Percentiles rank a stretch among this genome's conserved stretches.
Conservation (phyloP, 2,797 vertebrate species). For the Dallia pectoralis region DNA sequence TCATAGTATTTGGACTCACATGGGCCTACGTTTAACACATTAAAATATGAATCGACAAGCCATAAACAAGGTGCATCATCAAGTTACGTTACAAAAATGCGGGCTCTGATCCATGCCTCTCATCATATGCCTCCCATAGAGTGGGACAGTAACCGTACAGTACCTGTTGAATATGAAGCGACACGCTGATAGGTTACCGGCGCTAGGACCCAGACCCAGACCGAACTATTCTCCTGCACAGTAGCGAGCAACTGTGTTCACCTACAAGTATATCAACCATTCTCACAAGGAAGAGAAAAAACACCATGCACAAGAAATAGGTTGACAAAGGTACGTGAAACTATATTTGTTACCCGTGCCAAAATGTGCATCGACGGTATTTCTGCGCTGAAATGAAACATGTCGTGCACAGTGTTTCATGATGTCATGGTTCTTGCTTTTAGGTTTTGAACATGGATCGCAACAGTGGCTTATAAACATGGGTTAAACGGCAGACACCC, state of each 20-base stretch:
- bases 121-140: too few relatives aligned
- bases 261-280: constrained; percentile 7
- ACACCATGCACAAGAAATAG: constrained; percentile 10
- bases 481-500: constrained; percentile 11
- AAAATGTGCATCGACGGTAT: not conserved
- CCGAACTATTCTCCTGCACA: not conserved
- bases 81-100: not conserved
- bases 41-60: not conserved
- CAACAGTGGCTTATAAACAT: not conserved
- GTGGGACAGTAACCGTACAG: not conserved
- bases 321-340: constrained; percentile 9
- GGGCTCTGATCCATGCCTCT: too few relatives aligned
- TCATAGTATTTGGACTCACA: too few relatives aligned
- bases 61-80: not conserved
- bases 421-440: not conserved
- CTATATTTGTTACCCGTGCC: not conserved
- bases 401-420: not conserved
- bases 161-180: not conserved
- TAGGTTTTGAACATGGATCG: constrained; percentile 5
- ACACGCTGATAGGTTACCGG: not conserved
- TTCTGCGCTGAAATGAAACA: not conserved
- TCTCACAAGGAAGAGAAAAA: constrained; percentile 7
- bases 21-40: too few relatives aligned
- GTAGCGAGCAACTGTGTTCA: constrained; percentile 7
- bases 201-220: constrained; percentile 10